Evolutionary conservation across 1,140 invertebrate genomes (phyloP).

Genomic region (Paraescarpia echinospica): DNA sequence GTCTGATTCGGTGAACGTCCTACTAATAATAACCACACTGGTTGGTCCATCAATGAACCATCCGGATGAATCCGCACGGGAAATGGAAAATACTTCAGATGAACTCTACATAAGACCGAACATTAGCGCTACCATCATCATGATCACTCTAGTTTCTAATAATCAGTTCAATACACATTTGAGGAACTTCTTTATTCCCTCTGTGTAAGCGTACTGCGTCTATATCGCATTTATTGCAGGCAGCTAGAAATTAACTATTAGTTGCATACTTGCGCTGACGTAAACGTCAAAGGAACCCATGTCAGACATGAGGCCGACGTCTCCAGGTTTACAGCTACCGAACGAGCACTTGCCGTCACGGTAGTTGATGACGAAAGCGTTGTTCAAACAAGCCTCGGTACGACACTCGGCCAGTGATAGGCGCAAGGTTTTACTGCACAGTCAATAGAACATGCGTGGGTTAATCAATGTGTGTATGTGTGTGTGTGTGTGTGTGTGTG

Average conservation of each 20-base stretch:
- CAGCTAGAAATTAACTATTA: background rate
- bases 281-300: background rate
- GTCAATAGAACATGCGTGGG: background rate
- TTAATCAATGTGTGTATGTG: background rate
- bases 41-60: too few species aligned
- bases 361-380: background rate
- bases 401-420: background rate
- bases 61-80: too few species aligned
- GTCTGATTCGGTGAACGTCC: too few species aligned
- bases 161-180: background rate
- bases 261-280: background rate
- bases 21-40: too few species aligned
- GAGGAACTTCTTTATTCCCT: background rate
- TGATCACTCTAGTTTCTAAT: background rate
- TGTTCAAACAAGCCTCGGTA: background rate
- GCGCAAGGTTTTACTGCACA: background rate
- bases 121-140: too few species aligned
- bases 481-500: constrained; percentile 20
- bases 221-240: too few species aligned
- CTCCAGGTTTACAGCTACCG: background rate
- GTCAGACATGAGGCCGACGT: background rate
- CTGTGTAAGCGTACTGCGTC: too few species aligned
- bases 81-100: too few species aligned
- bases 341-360: background rate
- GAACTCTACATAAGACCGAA: too few species aligned